phyloP scores from a whole-genome alignment of 2,888 invertebrate species.

The Cantharis lateralis region DNA sequence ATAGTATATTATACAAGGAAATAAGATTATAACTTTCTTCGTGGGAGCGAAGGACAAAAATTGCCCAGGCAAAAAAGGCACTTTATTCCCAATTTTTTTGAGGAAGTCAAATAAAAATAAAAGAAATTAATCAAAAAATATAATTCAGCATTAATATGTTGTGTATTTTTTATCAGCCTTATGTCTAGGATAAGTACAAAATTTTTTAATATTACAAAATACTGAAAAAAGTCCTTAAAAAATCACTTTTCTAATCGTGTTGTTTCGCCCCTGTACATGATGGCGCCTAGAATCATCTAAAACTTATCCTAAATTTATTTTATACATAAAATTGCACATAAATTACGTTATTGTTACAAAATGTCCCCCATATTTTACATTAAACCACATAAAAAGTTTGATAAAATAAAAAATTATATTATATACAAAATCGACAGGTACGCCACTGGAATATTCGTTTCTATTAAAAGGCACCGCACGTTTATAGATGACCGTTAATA shows the following conservation, averaged over 20 bases:
- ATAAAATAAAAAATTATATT: not conserved
- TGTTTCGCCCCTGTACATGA: not conserved
- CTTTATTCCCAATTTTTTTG: too few relatives aligned
- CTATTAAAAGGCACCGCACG: not conserved
- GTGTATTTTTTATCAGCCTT: not conserved
- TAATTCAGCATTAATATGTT: not conserved
- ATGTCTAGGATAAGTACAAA: not conserved
- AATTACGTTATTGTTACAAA: not conserved
- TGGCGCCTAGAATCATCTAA: not conserved
- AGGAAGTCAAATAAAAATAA: too few relatives aligned
- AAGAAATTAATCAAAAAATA: not conserved
- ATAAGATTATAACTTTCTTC: too few relatives aligned
- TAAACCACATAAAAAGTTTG: not conserved
- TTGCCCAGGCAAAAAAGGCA: too few relatives aligned
- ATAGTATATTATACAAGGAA: too few relatives aligned
- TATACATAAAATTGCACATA: not conserved
- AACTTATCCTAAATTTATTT: not conserved
- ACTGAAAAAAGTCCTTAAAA: not conserved
- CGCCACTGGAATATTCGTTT: not conserved
- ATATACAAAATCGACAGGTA: not conserved
- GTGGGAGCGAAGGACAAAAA: too few relatives aligned
- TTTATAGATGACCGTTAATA: slow-evolving; percentile 15
- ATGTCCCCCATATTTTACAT: not conserved
- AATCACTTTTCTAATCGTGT: not conserved
- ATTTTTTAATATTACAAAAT: not conserved